These are phyloP conservation scores for Eurystomus gularis DNA, from an alignment of 2,113 vertebrate genomes.

Conservation along the genomic window DNA sequence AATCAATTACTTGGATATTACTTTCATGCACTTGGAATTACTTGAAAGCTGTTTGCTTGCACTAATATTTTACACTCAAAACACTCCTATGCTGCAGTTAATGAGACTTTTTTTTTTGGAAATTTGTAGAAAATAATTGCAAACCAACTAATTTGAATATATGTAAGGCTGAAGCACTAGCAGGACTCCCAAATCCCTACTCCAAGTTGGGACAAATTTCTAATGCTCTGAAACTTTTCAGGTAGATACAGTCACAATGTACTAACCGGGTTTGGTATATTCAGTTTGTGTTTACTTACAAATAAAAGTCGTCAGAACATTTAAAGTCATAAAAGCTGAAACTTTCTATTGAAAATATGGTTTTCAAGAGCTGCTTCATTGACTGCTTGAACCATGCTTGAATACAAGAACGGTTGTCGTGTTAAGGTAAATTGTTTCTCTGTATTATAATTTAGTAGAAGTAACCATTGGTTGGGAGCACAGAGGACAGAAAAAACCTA, in stretches of 20 bases:
- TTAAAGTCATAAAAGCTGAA: background rate
- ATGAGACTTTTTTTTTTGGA: background rate
- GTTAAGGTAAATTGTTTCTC: conserved; percentile 10
- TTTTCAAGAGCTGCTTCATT: background rate
- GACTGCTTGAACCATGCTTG: background rate
- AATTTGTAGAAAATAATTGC: background rate
- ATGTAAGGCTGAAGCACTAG: background rate
- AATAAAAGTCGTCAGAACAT: background rate
- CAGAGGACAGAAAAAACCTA: background rate
- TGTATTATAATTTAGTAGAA: background rate
- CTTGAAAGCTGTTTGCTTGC: background rate
- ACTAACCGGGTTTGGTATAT: background rate
- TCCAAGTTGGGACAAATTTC: background rate
- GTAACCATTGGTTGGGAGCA: background rate
- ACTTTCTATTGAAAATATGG: background rate
- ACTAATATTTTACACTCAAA: background rate
- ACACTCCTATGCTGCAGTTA: background rate
- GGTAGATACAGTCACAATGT: background rate
- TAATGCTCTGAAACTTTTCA: background rate
- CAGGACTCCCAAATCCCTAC: background rate
- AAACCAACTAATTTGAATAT: background rate
- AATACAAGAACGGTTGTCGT: background rate
- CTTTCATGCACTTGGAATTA: background rate
- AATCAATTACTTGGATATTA: background rate
- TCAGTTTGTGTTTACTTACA: background rate